Base-by-base conservation (phyloP, 2,797 vertebrate species). In the Avahi laniger region DNA sequence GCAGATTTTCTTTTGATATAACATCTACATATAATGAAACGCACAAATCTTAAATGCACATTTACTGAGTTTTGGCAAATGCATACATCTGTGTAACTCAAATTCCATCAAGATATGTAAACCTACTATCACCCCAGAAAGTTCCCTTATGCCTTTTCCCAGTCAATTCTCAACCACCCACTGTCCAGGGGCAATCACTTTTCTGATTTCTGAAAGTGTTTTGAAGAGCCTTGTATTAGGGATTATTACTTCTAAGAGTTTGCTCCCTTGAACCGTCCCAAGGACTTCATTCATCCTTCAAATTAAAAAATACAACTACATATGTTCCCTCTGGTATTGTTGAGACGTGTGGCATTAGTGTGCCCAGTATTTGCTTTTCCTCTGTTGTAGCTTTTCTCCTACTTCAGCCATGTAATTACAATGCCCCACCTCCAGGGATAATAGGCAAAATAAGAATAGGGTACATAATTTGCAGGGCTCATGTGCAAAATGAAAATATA, bases 51-150 rank as follows among this genome's bases (percentile, higher is more conserved):
- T 82, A 94, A 78, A 43, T 73, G 35, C 41, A 43, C 15, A 76
- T 65, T 86, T 91, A 22, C 26, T 28, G 72, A 26, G 46, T 91
- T 96, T 94, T 96, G 72, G 79, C n/a, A 94, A 83, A 72, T 50
- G 14, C 33, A 24, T 35, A 33, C 20, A 73, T 79, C n/a, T 7
- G 38, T 79, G 11, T 43, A 43, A 84, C 18, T 33, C 57, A 59
- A 41, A 48, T 20, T 50, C n/a, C 54, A 26, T 81, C 41, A 61
- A 94, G 54, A 72, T 50, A 2, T 54, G 33, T 63, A 63, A 63
- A 33, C 12, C 61, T 63, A 26, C 57, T 59, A 43, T 73, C 18
- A 54, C 14, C 33, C 22, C 2, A 35, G 26, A 81, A 17, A 61
- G 18, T 80, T 43, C 18, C 43, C 41, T 24, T 24, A 7, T 67